Percentiles rank a stretch among this genome's conserved stretches.
Evolutionary conservation across 2,888 invertebrate genomes (phyloP).

Genomic region (Hemithea aestivaria): DNA sequence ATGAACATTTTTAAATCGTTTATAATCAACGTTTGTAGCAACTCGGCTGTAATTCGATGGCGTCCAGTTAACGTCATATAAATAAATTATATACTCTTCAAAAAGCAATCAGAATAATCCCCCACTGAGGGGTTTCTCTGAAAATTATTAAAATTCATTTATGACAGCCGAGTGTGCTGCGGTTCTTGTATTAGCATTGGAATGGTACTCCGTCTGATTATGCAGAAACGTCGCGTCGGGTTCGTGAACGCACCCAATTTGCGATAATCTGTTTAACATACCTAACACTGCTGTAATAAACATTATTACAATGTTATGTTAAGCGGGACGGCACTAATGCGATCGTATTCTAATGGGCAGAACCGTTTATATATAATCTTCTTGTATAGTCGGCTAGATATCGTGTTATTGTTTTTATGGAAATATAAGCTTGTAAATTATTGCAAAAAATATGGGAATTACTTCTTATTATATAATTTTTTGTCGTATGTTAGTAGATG

Average conservation of each 20-base stretch:
- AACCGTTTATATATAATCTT: slow-evolving; percentile 6
- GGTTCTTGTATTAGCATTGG: slow-evolving; percentile 66
- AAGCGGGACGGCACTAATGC: slow-evolving; percentile 13
- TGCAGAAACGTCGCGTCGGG: slow-evolving; percentile 48
- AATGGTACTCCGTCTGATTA: slow-evolving; percentile 63
- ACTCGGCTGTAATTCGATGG: neutral
- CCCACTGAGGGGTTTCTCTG: slow-evolving; percentile 29
- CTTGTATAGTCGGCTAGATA: too few species aligned
- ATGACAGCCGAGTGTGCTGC: slow-evolving; percentile 35
- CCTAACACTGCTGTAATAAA: neutral
- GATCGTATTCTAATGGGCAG: slow-evolving; percentile 13
- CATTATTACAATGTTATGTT: slow-evolving; percentile 40
- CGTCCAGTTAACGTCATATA: slow-evolving; percentile 2
- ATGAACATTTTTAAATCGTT: too few species aligned
- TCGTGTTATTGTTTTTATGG: too few species aligned
- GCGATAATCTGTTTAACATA: slow-evolving; percentile 40
- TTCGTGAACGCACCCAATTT: slow-evolving; percentile 53
- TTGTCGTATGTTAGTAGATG: too few species aligned
- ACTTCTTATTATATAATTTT: too few species aligned
- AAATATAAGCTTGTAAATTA: too few species aligned
- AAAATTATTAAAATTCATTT: slow-evolving; percentile 44
- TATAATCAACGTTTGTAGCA: too few species aligned
- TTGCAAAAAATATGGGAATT: too few species aligned
- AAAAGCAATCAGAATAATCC: slow-evolving; percentile 14
- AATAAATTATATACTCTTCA: slow-evolving; percentile 8